A percentile compares a stretch with the other conserved stretches of the same genome.
Conservation (phyloP, 2,888 invertebrate species). For the Acholoe squamosa region DNA sequence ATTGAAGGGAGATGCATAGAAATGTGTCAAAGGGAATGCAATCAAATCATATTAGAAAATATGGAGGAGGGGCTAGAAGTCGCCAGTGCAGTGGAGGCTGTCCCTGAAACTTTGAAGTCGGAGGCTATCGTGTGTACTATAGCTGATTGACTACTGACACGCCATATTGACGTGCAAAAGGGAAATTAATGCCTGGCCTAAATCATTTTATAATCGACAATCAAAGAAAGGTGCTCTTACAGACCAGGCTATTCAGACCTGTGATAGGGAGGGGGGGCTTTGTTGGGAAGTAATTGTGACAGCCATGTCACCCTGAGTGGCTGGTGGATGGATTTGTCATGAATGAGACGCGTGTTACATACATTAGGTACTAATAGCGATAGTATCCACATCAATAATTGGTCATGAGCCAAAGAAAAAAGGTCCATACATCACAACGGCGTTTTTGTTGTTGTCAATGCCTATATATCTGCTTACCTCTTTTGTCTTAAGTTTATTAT, state of each 20-base stretch:
- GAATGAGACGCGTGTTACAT: no score
- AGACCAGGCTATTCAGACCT: neutral
- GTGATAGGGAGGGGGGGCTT: neutral
- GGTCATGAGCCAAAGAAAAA: neutral
- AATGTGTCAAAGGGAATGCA: neutral
- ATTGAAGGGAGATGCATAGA: neutral
- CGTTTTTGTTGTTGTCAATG: no score
- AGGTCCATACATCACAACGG: no score
- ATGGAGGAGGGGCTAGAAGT: no score
- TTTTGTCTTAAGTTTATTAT: no score
- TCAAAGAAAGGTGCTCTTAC: slow-evolving; percentile 22
- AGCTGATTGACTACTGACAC: slow-evolving; percentile 28
- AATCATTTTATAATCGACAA: slow-evolving; percentile 58
- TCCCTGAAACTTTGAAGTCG: slow-evolving; percentile 31
- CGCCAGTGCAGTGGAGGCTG: neutral
- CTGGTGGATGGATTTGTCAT: neutral
- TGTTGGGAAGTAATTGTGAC: slow-evolving; percentile 9
- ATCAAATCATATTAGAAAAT: slow-evolving; percentile 16
- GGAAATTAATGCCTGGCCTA: slow-evolving; percentile 48
- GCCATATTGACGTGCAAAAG: slow-evolving; percentile 43
- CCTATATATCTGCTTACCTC: no score
- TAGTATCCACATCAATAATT: neutral
- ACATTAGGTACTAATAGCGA: neutral
- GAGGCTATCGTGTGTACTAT: neutral
- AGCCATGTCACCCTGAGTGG: slow-evolving; percentile 12